phyloP scores from a whole-genome alignment of 1,140 invertebrate species.

The Cydia amplana region DNA sequence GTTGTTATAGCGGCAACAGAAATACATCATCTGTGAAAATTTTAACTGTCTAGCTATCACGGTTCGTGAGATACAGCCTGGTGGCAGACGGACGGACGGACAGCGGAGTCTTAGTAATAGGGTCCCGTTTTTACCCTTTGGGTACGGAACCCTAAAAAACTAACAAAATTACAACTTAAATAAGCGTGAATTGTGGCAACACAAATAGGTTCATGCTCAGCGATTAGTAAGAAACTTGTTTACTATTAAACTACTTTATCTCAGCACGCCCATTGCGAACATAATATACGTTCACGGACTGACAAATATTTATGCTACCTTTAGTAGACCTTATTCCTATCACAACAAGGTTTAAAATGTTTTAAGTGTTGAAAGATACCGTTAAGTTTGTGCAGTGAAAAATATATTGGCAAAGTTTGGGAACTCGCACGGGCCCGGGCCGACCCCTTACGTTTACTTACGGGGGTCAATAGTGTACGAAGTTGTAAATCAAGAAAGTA shows the following conservation, averaged over 20 bases:
- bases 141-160: too few species aligned
- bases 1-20: too few species aligned
- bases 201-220: constrained; percentile 13
- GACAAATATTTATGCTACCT: not conserved
- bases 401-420: constrained; percentile 29
- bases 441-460: constrained; percentile 24
- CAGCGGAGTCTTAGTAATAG: too few species aligned
- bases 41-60: too few species aligned
- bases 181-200: not conserved
- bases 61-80: too few species aligned
- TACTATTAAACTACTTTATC: not conserved
- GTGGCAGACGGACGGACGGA: too few species aligned
- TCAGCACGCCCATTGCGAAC: not conserved
- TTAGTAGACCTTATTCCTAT: not conserved
- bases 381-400: constrained; percentile 22
- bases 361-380: not conserved
- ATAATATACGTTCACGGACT: not conserved
- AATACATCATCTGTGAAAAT: too few species aligned
- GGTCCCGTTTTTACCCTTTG: too few species aligned
- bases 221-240: not conserved
- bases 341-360: not conserved
- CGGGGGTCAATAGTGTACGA: constrained; percentile 7
- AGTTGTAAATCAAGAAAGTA: constrained; percentile 15
- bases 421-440: not conserved
- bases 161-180: too few species aligned